phyloP scores from a whole-genome alignment of 2,113 vertebrate genomes.

The Actenoides hombroni region DNA sequence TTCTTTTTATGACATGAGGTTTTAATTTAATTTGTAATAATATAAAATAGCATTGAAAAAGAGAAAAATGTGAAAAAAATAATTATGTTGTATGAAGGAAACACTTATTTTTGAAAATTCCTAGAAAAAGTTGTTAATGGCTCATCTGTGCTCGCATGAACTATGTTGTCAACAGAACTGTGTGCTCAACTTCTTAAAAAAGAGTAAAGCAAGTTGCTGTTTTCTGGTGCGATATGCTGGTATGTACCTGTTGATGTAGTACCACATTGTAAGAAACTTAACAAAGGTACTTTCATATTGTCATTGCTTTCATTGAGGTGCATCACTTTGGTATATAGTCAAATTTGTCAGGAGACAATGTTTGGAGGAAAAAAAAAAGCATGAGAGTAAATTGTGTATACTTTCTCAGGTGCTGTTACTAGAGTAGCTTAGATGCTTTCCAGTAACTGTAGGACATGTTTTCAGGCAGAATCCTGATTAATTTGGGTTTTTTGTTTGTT shows the following conservation, averaged over 20 bases:
- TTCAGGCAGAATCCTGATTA: neutral
- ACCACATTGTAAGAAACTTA: neutral
- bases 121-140: neutral
- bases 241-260: neutral
- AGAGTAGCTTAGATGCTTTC: neutral
- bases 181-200: neutral
- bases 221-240: neutral
- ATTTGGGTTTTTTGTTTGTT: too few relatives aligned
- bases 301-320: neutral
- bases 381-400: neutral
- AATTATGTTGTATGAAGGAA: neutral
- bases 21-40: neutral
- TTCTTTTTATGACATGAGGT: neutral
- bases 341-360: neutral
- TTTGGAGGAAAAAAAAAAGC: neutral
- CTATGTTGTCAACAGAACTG: neutral
- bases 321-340: neutral
- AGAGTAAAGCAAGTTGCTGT: neutral
- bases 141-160: neutral
- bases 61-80: neutral
- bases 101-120: neutral
- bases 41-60: neutral
- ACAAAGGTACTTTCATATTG: neutral
- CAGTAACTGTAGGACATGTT: neutral
- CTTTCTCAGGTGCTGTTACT: conserved; percentile 5